A percentile compares a stretch with the other conserved stretches of the same genome.
phyloP scores from a whole-genome alignment of 2,888 invertebrate genomes.

The Drosophila aldrichi region DNA sequence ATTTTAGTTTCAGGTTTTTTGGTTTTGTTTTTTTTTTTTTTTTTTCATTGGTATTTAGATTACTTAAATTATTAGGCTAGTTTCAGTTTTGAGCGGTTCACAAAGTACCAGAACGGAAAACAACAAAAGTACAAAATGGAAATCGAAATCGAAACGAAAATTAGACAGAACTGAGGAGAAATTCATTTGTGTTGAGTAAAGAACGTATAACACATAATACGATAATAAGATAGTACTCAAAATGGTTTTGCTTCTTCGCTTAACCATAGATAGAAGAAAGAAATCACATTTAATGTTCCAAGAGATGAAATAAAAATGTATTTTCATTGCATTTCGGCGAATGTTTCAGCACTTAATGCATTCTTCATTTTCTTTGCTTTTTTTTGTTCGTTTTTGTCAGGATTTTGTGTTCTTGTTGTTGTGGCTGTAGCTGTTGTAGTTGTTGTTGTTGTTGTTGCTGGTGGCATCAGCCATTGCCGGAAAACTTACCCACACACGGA shows the following conservation, averaged over 20 bases:
- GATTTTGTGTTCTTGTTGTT: constrained; percentile 46
- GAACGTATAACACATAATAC: constrained; percentile 31
- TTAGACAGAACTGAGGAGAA: constrained; percentile 49
- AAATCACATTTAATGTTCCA: constrained; percentile 28
- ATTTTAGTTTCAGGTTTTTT: constrained; percentile 72
- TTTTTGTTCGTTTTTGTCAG: constrained; percentile 15
- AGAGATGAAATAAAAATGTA: constrained; percentile 32
- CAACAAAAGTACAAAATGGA: constrained; percentile 41
- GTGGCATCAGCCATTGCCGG: constrained; percentile 27
- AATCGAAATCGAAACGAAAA: constrained; percentile 43
- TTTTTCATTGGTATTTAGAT: constrained; percentile 54
- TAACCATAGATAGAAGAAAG: constrained; percentile 34
- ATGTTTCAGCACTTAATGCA: constrained; percentile 33
- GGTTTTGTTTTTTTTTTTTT: neutral
- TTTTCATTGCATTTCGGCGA: constrained; percentile 38
- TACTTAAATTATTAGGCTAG: constrained; percentile 78
- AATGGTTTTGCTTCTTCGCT: constrained; percentile 1
- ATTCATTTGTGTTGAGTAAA: constrained; percentile 34
- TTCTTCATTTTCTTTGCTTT: neutral
- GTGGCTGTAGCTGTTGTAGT: constrained; percentile 46
- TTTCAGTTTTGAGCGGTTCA: constrained; percentile 79
- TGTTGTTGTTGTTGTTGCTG: constrained; percentile 24
- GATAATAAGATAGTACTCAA: constrained; percentile 30
- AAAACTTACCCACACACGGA: constrained; percentile 95
- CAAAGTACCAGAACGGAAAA: constrained; percentile 59